Percentiles rank a stretch among this genome's conserved stretches.
phyloP scores from a whole-genome alignment of 2,113 vertebrate species.

The Protobothrops flavoviridis region DNA sequence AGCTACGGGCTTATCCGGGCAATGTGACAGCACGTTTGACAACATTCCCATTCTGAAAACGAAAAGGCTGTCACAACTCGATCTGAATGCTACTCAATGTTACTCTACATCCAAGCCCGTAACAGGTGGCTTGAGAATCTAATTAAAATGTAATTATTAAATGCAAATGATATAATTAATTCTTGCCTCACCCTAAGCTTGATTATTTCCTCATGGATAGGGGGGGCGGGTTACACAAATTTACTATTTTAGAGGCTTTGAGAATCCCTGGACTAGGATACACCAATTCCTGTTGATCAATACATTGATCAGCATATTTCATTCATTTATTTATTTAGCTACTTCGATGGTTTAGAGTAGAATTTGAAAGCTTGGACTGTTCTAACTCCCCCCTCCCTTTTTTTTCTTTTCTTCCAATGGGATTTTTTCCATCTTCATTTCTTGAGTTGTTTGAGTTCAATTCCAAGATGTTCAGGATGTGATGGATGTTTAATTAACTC shows the following conservation, averaged over 20 bases:
- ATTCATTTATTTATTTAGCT: neutral
- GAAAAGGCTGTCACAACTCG: neutral
- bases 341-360: neutral
- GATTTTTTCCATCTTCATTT: neutral
- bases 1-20: neutral
- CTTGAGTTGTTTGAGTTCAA: neutral
- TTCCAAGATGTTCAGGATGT: neutral
- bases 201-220: neutral
- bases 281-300: neutral
- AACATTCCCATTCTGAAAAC: neutral
- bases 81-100: neutral
- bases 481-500: neutral
- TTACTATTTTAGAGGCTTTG: neutral
- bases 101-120: neutral
- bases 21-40: neutral
- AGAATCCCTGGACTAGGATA: neutral
- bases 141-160: neutral
- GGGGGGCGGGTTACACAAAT: neutral
- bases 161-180: neutral
- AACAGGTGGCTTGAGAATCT: neutral
- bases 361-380: neutral
- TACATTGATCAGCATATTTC: neutral
- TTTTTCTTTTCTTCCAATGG: neutral
- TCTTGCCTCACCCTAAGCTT: neutral
- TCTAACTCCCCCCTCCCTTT: neutral